A percentile compares a stretch with the other conserved stretches of the same genome.
Conservation (phyloP, 2,797 vertebrate genomes). For the Moxostoma hubbsi region DNA sequence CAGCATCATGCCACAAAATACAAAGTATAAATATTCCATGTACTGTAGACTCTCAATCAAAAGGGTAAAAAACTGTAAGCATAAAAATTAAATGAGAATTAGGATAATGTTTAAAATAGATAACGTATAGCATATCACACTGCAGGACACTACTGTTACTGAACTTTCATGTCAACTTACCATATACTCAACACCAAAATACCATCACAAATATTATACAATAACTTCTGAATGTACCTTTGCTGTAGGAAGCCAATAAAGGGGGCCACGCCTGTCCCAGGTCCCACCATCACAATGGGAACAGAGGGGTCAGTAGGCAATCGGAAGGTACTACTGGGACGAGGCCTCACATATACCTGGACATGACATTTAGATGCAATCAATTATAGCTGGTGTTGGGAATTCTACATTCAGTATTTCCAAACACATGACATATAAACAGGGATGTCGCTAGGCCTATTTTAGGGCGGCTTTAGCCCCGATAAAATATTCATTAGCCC, state of each 20-base stretch:
- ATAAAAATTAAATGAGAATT: no score
- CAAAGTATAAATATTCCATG: no score
- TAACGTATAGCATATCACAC: no score
- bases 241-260: slow-evolving; percentile 96
- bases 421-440: not conserved
- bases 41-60: no score
- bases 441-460: not conserved
- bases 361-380: slow-evolving; percentile 22
- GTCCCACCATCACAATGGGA: slow-evolving; percentile 92
- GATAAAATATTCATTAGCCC: no score
- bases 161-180: no score
- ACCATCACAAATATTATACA: not conserved
- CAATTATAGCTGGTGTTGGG: not conserved
- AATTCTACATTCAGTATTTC: not conserved
- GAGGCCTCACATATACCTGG: slow-evolving; percentile 84
- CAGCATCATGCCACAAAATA: no score
- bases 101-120: no score
- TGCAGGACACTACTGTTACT: no score
- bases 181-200: not conserved
- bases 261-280: slow-evolving; percentile 91
- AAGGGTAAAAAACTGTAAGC: no score
- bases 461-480: no score
- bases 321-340: slow-evolving; percentile 79
- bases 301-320: slow-evolving; percentile 80
- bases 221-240: slow-evolving; percentile 72